These are phyloP conservation scores for Clupea harengus DNA, from an alignment of 2,113 vertebrate genomes.

Conservation along the genomic window DNA sequence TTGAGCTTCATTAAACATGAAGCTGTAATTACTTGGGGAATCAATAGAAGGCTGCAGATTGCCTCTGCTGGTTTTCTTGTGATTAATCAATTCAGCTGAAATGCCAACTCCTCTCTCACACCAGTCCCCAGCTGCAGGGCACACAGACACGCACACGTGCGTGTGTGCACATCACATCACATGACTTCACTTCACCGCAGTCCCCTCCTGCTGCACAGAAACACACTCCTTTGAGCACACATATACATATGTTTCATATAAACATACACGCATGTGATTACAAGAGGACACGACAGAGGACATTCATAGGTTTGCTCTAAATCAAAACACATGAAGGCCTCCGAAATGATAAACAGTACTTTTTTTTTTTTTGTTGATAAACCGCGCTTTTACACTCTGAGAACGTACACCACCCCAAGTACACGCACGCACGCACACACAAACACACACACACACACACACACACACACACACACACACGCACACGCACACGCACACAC, in stretches of 20 bases:
- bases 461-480: neutral
- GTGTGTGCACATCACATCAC: too few relatives aligned
- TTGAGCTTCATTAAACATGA: conserved; percentile 29
- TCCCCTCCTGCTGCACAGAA: neutral
- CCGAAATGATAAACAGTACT: neutral
- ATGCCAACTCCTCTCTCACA: conserved; percentile 23
- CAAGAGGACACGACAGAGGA: neutral
- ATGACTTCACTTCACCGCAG: neutral
- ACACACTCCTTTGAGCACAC: neutral
- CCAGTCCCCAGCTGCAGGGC: conserved; percentile 1
- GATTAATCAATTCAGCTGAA: conserved; percentile 38
- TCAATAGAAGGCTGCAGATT: conserved; percentile 32
- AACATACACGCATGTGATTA: neutral
- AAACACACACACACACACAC: neutral
- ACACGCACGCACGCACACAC: neutral
- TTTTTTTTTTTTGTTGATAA: too few relatives aligned
- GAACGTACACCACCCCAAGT: too few relatives aligned
- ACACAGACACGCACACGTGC: neutral
- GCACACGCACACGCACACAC: neutral
- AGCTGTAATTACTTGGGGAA: conserved; percentile 24
- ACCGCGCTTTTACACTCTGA: neutral
- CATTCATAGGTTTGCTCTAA: neutral
- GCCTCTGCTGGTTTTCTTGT: conserved; percentile 25
- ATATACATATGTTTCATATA: neutral
- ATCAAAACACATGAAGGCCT: neutral